Conservation (phyloP, 2,797 vertebrate genomes). For the Lycodopsis pacificus region DNA sequence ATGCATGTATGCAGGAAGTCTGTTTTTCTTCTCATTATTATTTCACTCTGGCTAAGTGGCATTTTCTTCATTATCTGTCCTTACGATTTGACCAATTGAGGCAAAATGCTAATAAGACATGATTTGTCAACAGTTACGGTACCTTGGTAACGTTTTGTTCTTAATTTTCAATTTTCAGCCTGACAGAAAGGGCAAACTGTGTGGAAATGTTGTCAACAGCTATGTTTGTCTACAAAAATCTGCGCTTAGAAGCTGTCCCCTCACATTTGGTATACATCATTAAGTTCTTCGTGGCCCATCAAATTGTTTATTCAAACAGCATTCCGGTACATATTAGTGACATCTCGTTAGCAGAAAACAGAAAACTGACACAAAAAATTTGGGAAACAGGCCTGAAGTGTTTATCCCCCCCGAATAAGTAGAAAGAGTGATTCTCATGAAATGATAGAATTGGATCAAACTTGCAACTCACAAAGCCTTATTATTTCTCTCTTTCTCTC, state of each 20-base stretch:
- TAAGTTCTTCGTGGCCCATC: constrained; percentile 84
- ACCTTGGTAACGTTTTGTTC: constrained; percentile 76
- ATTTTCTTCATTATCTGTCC: constrained; percentile 71
- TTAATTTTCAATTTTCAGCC: constrained; percentile 80
- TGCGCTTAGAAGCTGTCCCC: constrained; percentile 82
- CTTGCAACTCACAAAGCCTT: constrained; percentile 28
- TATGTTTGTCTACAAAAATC: constrained; percentile 82
- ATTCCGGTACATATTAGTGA: constrained; percentile 89
- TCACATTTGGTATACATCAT: constrained; percentile 87
- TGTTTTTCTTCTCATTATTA: constrained; percentile 82
- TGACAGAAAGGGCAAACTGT: constrained; percentile 80
- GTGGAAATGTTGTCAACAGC: constrained; percentile 83
- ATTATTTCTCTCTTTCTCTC: constrained; percentile 15
- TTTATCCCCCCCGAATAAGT: constrained; percentile 76
- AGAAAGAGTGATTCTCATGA: constrained; percentile 79
- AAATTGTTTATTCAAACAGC: constrained; percentile 82
- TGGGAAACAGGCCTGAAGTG: constrained; percentile 78
- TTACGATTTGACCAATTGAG: constrained; percentile 76
- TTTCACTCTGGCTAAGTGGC: constrained; percentile 67
- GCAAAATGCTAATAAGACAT: constrained; percentile 77
- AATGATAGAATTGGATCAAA: constrained; percentile 72
- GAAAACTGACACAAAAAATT: constrained; percentile 85
- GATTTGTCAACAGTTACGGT: constrained; percentile 79
- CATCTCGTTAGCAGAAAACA: constrained; percentile 87
- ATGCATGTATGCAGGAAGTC: constrained; percentile 69